phyloP scores from a whole-genome alignment of 2,797 vertebrate genomes.

The Pachyuromys duprasi region DNA sequence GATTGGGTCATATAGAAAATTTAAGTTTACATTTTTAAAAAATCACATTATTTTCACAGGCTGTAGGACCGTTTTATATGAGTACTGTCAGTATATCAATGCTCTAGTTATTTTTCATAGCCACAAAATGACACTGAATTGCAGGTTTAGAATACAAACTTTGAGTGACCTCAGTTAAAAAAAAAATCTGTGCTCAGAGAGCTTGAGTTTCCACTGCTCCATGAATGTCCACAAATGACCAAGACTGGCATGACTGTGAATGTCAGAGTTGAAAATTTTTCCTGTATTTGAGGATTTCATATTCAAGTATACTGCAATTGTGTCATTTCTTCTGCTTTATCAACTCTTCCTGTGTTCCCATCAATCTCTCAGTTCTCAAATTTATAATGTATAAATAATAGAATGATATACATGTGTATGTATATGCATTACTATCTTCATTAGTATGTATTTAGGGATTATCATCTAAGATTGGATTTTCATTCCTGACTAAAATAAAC shows the following conservation, averaged over 20 bases:
- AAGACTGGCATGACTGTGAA: neutral
- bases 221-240: neutral
- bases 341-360: neutral
- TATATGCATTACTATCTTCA: neutral
- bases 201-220: neutral
- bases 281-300: neutral
- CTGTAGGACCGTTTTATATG: neutral
- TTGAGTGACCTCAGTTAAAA: neutral
- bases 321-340: neutral
- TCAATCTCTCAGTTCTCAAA: neutral
- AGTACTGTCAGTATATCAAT: neutral
- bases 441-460: neutral
- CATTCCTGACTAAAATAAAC: neutral
- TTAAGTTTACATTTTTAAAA: neutral
- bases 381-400: neutral
- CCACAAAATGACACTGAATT: neutral
- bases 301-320: neutral
- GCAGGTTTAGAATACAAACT: neutral
- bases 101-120: neutral
- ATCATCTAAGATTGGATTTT: neutral
- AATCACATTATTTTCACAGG: neutral
- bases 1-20: neutral
- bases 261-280: neutral
- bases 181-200: neutral
- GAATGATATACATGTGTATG: neutral